Conservation (phyloP, 2,113 vertebrate genomes). For the Lontra canadensis region DNA sequence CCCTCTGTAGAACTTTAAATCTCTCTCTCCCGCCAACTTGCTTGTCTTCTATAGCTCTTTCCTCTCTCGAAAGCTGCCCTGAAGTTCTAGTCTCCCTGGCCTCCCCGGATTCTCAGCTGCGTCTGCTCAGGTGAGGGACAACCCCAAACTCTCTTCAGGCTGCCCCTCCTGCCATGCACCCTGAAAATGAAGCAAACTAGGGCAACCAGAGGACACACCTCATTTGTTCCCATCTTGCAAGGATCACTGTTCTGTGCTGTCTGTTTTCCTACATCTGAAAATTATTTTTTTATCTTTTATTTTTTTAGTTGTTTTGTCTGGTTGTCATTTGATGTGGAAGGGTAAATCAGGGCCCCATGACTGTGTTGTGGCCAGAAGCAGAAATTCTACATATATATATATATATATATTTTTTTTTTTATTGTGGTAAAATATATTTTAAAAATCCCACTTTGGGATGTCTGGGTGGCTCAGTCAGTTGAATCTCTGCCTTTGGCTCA, state of each 20-base stretch:
- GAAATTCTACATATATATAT: neutral
- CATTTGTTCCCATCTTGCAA: neutral
- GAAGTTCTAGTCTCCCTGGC: no score
- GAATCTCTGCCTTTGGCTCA: neutral
- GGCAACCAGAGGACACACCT: accelerated
- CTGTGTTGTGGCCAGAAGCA: neutral
- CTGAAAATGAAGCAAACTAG: no score
- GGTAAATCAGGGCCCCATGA: no score
- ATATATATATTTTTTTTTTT: neutral
- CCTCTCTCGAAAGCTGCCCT: neutral
- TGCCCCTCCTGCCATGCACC: neutral
- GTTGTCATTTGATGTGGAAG: neutral
- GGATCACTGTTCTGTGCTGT: neutral
- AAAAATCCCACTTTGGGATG: no score
- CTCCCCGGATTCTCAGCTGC: neutral
- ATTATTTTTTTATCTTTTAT: accelerated
- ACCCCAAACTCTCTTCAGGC: neutral
- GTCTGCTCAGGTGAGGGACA: neutral
- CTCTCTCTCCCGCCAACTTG: accelerated
- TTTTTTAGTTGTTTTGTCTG: neutral
- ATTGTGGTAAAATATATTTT: neutral
- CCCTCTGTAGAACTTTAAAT: neutral
- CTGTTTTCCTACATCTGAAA: neutral
- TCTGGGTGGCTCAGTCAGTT: neutral
- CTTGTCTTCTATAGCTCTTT: no score